Percentiles rank a stretch among this genome's conserved stretches.
These are phyloP conservation scores for Pitta sordida DNA, from an alignment of 2,113 vertebrate species.

Conservation along the genomic window DNA sequence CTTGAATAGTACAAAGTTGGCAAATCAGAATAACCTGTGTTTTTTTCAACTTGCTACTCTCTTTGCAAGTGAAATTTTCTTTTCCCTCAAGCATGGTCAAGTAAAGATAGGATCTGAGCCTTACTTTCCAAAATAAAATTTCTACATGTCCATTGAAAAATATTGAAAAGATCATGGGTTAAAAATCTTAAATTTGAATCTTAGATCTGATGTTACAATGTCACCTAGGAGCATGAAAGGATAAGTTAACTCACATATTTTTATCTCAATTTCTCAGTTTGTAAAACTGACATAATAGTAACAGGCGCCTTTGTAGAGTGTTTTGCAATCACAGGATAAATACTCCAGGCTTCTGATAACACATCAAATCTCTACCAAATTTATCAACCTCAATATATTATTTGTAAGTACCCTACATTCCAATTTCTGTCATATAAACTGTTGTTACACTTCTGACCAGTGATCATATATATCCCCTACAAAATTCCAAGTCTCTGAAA, in stretches of 20 bases:
- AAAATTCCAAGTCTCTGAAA: background rate
- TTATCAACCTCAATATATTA: background rate
- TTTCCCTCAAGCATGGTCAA: background rate
- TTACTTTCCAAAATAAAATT: background rate
- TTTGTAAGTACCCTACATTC: background rate
- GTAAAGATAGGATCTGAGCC: background rate
- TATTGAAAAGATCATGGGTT: background rate
- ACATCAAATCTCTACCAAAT: background rate
- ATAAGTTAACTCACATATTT: background rate
- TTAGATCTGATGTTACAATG: background rate
- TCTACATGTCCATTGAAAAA: background rate
- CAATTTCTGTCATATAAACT: background rate
- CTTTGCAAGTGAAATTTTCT: background rate
- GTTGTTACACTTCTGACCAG: background rate
- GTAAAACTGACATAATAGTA: background rate
- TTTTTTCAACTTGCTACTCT: background rate
- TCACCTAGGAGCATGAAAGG: background rate
- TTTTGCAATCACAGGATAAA: background rate
- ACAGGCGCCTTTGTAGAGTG: background rate
- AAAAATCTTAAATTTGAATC: background rate
- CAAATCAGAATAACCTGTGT: background rate
- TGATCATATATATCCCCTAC: background rate
- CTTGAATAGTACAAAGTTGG: background rate
- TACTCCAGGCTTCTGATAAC: background rate
- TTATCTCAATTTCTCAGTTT: background rate